phyloP scores from a whole-genome alignment of 2,888 invertebrate species.

The Agrotis ipsilon region DNA sequence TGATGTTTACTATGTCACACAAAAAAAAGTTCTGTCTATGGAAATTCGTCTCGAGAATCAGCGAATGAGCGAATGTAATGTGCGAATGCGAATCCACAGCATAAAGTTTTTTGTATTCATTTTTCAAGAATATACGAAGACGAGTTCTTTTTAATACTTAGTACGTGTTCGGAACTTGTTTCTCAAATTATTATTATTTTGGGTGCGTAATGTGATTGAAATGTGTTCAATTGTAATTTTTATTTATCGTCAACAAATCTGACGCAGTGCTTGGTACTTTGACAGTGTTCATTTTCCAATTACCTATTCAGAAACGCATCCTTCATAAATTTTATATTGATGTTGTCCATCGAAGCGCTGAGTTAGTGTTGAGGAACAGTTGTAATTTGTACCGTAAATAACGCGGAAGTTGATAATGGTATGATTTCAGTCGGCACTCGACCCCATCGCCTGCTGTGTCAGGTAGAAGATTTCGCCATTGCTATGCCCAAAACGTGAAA shows the following conservation, averaged over 20 bases:
- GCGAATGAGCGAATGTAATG: not conserved
- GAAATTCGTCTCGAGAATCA: not conserved
- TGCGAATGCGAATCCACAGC: slow-evolving; percentile 7
- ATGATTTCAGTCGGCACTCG: slow-evolving; percentile 49
- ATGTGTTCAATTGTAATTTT: slow-evolving; percentile 20
- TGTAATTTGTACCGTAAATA: slow-evolving; percentile 23
- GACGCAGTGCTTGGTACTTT: slow-evolving; percentile 53
- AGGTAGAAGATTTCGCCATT: slow-evolving; percentile 45
- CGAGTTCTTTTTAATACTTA: slow-evolving; percentile 11
- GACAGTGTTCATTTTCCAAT: slow-evolving; percentile 38
- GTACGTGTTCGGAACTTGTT: slow-evolving; percentile 6
- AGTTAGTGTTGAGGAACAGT: slow-evolving; percentile 10
- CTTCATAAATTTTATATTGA: not conserved
- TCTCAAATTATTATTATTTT: not conserved
- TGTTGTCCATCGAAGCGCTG: slow-evolving; percentile 13
- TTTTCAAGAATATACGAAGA: not conserved
- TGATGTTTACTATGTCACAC: not conserved
- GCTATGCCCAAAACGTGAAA: slow-evolving; percentile 45
- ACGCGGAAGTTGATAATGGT: slow-evolving; percentile 20
- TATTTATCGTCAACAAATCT: slow-evolving; percentile 49
- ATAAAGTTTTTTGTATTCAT: slow-evolving; percentile 19
- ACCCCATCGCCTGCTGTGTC: slow-evolving; percentile 31
- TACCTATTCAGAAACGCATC: slow-evolving; percentile 31
- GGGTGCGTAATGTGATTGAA: slow-evolving; percentile 35
- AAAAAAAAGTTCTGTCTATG: slow-evolving; percentile 14